Percentiles rank a stretch among this genome's conserved stretches.
Evolutionary conservation across 2,113 vertebrate genomes (phyloP).

Genomic region (Syrmaticus mikado): DNA sequence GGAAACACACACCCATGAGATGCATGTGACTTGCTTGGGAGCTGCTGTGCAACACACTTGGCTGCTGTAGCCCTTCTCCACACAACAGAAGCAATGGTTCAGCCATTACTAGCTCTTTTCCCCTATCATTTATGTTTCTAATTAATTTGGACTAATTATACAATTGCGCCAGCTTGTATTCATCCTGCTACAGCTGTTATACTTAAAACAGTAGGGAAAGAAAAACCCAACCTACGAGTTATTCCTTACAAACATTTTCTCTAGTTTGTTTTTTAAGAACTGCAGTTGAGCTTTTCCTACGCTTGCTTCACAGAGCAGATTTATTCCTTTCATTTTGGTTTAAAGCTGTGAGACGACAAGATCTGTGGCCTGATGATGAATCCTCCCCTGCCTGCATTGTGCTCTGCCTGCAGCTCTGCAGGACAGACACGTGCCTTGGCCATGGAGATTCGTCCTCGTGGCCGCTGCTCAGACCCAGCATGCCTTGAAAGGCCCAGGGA

Average conservation of each 20-base stretch:
- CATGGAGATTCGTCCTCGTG: background rate
- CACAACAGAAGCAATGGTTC: background rate
- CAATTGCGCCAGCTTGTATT: background rate
- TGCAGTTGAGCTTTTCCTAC: background rate
- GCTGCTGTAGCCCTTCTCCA: background rate
- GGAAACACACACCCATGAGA: slow-evolving; percentile 19
- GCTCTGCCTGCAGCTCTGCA: background rate
- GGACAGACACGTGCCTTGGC: accelerated
- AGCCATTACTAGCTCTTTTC: background rate
- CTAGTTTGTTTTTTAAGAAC: background rate
- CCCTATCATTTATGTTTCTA: background rate
- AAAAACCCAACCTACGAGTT: background rate
- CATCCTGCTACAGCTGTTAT: background rate
- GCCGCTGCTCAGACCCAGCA: background rate
- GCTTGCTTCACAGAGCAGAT: background rate
- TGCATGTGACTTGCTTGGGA: background rate
- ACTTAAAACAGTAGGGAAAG: background rate
- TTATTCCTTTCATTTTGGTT: background rate
- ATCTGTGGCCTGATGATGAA: background rate
- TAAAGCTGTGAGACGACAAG: background rate
- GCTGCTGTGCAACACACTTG: background rate
- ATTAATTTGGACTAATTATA: background rate
- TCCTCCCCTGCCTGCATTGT: background rate
- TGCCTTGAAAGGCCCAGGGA: background rate
- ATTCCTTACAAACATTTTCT: background rate